A percentile compares a stretch with the other conserved stretches of the same genome.
These are phyloP conservation scores for Sapajus apella DNA, from an alignment of 2,113 vertebrate genomes.

Conservation along the genomic window DNA sequence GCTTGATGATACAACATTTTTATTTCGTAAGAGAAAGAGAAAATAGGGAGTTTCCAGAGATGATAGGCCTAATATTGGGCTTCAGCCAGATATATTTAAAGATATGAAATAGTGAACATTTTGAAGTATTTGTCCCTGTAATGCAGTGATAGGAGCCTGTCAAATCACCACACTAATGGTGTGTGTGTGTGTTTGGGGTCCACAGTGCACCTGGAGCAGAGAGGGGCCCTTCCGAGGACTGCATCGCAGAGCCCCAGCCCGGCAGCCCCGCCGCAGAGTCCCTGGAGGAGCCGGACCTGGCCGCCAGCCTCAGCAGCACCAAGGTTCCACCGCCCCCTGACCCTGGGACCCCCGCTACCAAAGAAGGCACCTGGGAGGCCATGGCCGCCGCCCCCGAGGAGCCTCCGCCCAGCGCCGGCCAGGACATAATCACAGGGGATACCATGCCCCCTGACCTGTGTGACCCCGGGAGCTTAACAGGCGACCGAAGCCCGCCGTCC, in stretches of 20 bases:
- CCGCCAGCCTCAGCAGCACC: conserved; percentile 35
- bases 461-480: conserved; percentile 25
- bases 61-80: background rate
- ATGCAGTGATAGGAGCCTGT: background rate
- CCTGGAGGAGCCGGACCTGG: conserved; percentile 61
- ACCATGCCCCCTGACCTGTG: conserved; percentile 22
- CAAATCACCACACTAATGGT: background rate
- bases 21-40: background rate
- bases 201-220: conserved; percentile 74
- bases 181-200: background rate
- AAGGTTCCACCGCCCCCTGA: conserved; percentile 43
- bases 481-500: conserved; percentile 45
- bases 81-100: background rate
- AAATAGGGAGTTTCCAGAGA: background rate
- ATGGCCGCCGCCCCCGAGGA: conserved; percentile 56
- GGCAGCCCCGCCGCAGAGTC: conserved; percentile 23
- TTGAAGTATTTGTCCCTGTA: background rate
- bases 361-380: conserved; percentile 75
- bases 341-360: conserved; percentile 72
- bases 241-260: conserved; percentile 20
- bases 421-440: background rate
- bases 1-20: background rate
- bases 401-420: background rate
- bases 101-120: background rate
- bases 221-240: conserved; percentile 40